Conservation (phyloP, 2,113 vertebrate genomes). For the Apeltes quadracus region DNA sequence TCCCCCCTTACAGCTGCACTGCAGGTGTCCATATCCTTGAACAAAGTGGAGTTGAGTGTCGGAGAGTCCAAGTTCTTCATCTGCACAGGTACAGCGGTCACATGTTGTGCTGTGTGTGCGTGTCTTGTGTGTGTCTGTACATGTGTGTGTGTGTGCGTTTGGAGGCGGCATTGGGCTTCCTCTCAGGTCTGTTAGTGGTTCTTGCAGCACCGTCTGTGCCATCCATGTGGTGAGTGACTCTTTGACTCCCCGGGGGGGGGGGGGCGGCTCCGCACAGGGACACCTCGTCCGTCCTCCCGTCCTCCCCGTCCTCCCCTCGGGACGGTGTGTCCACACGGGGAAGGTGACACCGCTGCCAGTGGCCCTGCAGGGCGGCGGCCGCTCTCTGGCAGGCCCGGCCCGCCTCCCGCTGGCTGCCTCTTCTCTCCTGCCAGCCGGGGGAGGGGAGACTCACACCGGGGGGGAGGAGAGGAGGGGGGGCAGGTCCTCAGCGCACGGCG, state of each 20-base stretch:
- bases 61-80: conserved; percentile 99
- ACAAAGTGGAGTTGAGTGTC: conserved; percentile 97
- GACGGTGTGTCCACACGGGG: conserved; percentile 15
- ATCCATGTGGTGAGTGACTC: conserved; percentile 52
- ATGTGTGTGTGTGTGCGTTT: conserved; percentile 23
- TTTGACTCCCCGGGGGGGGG: conserved; percentile 10
- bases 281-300: not conserved
- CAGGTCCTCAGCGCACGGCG: not conserved
- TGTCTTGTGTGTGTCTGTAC: conserved; percentile 18
- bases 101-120: conserved; percentile 13
- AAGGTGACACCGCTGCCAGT: conserved; percentile 29
- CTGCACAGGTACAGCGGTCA: conserved; percentile 87
- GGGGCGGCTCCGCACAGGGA: conserved; percentile 3
- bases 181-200: conserved; percentile 21
- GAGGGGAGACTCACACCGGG: conserved; percentile 9
- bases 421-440: conserved; percentile 65
- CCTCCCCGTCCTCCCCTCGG: conserved; percentile 45
- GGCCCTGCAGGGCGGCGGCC: conserved; percentile 48
- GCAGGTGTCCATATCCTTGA: conserved; percentile 97
- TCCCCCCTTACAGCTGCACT: conserved; percentile 84
- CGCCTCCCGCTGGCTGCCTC: conserved; percentile 58
- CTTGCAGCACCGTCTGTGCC: conserved; percentile 1
- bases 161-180: conserved; percentile 8
- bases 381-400: conserved; percentile 49
- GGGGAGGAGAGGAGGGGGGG: conserved; percentile 2